Conservation (phyloP, 92 coral and sea anemone genomes). For the Palythoa heliodiscus region DNA sequence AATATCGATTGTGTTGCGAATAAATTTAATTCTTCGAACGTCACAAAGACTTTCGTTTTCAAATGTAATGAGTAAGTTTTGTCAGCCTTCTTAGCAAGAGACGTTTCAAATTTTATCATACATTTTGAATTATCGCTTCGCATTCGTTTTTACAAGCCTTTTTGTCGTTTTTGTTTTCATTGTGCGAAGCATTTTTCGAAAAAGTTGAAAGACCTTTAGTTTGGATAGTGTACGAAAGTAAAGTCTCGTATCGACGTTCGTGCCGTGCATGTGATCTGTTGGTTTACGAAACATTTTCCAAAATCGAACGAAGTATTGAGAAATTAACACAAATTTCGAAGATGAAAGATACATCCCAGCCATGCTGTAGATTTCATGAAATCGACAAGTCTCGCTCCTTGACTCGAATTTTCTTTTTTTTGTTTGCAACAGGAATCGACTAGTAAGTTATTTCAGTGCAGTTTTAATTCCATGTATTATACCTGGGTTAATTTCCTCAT, state of each 20-base stretch:
- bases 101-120: slow-evolving; percentile 2
- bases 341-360: not conserved
- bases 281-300: slow-evolving; percentile 5
- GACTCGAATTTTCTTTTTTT: not conserved
- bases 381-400: not conserved
- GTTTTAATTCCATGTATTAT: too few species aligned
- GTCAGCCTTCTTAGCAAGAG: not conserved
- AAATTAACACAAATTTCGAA: not conserved
- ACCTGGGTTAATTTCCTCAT: too few species aligned
- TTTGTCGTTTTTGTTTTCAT: not conserved
- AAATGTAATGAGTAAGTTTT: not conserved
- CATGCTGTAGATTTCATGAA: not conserved
- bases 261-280: slow-evolving; percentile 1
- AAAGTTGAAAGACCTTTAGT: not conserved
- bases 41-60: slow-evolving; percentile 37
- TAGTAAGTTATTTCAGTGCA: too few species aligned
- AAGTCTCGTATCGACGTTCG: not conserved
- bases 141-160: slow-evolving; percentile 7
- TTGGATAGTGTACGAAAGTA: not conserved
- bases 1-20: not conserved
- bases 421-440: not conserved
- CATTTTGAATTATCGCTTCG: not conserved
- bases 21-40: not conserved
- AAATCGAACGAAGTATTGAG: not conserved
- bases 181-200: not conserved